phyloP scores from a whole-genome alignment of 2,113 vertebrate genomes.

The Microtus pennsylvanicus region DNA sequence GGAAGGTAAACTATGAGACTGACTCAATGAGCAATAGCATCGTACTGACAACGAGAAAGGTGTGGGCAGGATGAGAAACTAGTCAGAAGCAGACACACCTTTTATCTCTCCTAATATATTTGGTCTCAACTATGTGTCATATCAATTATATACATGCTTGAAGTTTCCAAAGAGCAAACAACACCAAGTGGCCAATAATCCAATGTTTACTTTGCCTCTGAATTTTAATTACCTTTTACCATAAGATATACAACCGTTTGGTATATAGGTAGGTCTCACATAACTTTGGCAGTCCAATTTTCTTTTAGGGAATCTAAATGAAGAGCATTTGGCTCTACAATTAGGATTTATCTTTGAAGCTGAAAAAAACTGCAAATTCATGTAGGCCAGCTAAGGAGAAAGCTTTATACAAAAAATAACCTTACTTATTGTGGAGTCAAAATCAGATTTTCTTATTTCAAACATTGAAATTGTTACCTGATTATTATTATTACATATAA shows the following conservation, averaged over 20 bases:
- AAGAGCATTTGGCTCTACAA: not conserved
- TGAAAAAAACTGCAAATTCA: slow-evolving; percentile 35
- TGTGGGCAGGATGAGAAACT: not conserved
- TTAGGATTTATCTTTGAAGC: slow-evolving; percentile 23
- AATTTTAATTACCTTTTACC: not conserved
- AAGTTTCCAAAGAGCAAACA: not conserved
- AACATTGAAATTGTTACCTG: not conserved
- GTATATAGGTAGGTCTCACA: not conserved
- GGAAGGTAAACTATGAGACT: not conserved
- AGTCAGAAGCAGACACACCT: not conserved
- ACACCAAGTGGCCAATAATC: not conserved
- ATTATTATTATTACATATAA: slow-evolving; percentile 5
- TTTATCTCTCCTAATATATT: not conserved
- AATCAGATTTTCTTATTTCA: not conserved
- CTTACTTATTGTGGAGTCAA: not conserved
- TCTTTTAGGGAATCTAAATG: not conserved
- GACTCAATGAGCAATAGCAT: not conserved
- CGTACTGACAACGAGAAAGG: not conserved
- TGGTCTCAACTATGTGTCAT: not conserved
- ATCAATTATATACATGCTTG: not conserved
- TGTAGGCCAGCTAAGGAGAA: not conserved
- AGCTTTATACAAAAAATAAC: not conserved
- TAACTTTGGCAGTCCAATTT: not conserved
- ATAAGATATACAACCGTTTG: slow-evolving; percentile 28
- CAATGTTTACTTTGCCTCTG: slow-evolving; percentile 24